Evolutionary conservation across 2,888 invertebrate species (phyloP), one percentile per base, ranked within the genome.

Genomic region (Lordiphosa fenestrarum): DNA sequence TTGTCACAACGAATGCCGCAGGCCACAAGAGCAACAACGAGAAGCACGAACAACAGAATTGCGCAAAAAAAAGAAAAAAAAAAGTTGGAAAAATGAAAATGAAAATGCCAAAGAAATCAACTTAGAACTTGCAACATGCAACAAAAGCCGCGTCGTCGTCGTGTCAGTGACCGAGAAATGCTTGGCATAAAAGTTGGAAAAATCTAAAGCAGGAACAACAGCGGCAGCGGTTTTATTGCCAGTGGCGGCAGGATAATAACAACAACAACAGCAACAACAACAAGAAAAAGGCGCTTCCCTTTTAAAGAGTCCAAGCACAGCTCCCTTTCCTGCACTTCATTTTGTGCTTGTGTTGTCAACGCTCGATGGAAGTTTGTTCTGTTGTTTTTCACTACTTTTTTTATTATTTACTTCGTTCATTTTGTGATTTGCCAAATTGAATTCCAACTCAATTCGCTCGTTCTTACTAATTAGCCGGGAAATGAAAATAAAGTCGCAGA

Each of bases 81-180:
- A n/a, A n/a, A n/a, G n/a, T n/a, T n/a, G 38, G 19, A 25, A 49
- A 49, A 19, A 39, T 21, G 21, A 40, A 21, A 57, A 50, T 64
- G 55, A 30, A 30, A 30, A 9, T 30, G 30, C 36, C 56, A 76
- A 73, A 67, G 73, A 68, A 76, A 76, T 76, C 71, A 78, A 68
- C 64, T 77, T 77, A 30, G 30, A 30, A 30, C 9, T 30, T 30
- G 30, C 30, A 30, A 30, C 70, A 66, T 53, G 60, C 70, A 73
- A 65, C 73, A 64, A 68, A 66, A 61, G 73, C 63, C 57, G 71
- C 64, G 69, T 53, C 56, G 63, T 46, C 49, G 54, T 46, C 78
- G 77, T 83, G 83, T 80, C 80, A 80, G 57, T 83, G 80, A 83
- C 80, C 83, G 80, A 82, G 71, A 75, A 78, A 76, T 42, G 80